phyloP scores from a whole-genome alignment of 2,888 invertebrate genomes.

The Scaptomyza tumidula region DNA sequence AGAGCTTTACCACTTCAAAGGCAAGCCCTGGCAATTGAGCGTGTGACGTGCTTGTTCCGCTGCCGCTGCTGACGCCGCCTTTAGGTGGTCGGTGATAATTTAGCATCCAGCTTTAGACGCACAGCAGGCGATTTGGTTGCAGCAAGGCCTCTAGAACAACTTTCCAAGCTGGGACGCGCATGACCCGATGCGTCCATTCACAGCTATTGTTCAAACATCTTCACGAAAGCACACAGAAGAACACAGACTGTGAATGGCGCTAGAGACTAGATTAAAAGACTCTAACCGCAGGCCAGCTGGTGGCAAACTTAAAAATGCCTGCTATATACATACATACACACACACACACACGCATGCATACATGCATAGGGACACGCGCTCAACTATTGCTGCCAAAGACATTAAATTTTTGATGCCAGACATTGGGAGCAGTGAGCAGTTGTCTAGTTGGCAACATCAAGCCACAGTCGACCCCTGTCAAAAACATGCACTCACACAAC shows the following conservation, averaged over 20 bases:
- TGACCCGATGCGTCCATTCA: slow-evolving; percentile 21
- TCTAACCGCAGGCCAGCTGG: slow-evolving; percentile 23
- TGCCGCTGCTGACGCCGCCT: slow-evolving; percentile 1
- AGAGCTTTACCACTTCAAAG: slow-evolving; percentile 11
- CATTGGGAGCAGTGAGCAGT: slow-evolving; percentile 17
- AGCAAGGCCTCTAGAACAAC: background rate
- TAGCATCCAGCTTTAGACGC: background rate
- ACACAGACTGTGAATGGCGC: slow-evolving; percentile 7
- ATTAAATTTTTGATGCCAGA: slow-evolving; percentile 72
- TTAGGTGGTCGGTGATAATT: slow-evolving; percentile 17
- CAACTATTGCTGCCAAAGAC: slow-evolving; percentile 69
- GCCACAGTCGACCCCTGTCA: slow-evolving; percentile 42
- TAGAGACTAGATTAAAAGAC: slow-evolving; percentile 15
- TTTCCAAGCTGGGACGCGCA: slow-evolving; percentile 6
- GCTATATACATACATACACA: background rate
- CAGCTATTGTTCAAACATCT: slow-evolving; percentile 24
- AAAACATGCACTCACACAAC: slow-evolving; percentile 8
- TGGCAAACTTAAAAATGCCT: slow-evolving; percentile 59
- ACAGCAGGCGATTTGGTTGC: slow-evolving; percentile 9
- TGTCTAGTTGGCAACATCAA: slow-evolving; percentile 37
- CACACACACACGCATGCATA: slow-evolving; percentile 8
- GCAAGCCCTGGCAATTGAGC: slow-evolving; percentile 27
- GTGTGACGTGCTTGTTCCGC: slow-evolving; percentile 25
- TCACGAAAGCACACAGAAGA: background rate
- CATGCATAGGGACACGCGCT: slow-evolving; percentile 30